phyloP scores from a whole-genome alignment of 1,140 invertebrate genomes.

The Liolophura sinensis region DNA sequence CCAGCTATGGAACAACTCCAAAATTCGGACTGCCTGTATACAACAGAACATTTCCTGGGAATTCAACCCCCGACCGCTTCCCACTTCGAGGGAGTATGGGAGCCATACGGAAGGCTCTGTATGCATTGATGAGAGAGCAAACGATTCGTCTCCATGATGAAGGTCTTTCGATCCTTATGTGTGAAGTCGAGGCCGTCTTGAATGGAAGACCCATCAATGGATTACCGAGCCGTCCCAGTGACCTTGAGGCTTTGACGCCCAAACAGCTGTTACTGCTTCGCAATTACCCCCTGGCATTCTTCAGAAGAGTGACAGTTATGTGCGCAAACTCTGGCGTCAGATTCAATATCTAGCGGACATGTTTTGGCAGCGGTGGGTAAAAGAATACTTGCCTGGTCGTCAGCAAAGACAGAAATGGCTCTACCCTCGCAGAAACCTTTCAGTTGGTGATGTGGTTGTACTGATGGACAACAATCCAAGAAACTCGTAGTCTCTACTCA shows the following conservation, averaged over 20 bases:
- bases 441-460: neutral
- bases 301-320: conserved; percentile 6
- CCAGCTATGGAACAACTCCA: conserved; percentile 19
- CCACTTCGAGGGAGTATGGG: conserved; percentile 55
- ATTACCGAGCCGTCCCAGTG: neutral
- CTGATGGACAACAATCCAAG: neutral
- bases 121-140: conserved; percentile 14
- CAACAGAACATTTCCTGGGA: conserved; percentile 48
- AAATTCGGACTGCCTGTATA: conserved; percentile 12
- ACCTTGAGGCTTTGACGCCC: conserved; percentile 4
- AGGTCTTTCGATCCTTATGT: conserved; percentile 20
- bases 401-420: conserved; percentile 4
- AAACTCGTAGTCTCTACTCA: neutral
- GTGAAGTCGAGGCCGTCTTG: conserved; percentile 25
- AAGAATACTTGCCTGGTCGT: neutral
- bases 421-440: neutral
- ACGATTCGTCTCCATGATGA: conserved; percentile 18
- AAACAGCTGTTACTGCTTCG: neutral
- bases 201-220: conserved; percentile 16
- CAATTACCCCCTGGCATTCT: conserved; percentile 7
- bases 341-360: conserved; percentile 6
- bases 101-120: conserved; percentile 44
- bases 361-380: conserved; percentile 8
- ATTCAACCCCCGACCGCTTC: conserved; percentile 52
- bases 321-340: conserved; percentile 1